These are phyloP conservation scores for Neuroterus valhalla DNA, from an alignment of 1,140 invertebrate species.

Conservation along the genomic window DNA sequence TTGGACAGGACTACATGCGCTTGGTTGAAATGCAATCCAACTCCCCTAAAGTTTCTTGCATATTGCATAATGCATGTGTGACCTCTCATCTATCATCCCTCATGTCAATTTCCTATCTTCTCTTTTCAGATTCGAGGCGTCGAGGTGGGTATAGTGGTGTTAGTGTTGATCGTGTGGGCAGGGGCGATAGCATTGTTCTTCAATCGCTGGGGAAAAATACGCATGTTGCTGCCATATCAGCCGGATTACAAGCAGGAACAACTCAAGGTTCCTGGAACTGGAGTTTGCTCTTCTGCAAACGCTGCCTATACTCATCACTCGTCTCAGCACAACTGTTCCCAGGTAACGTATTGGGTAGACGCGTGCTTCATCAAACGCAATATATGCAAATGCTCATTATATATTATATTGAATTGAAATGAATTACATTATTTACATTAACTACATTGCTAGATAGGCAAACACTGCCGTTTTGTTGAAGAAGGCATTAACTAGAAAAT, in stretches of 20 bases:
- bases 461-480: too few species aligned
- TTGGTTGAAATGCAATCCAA: too few species aligned
- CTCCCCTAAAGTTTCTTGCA: too few species aligned
- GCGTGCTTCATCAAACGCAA: too few species aligned
- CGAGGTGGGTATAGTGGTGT: constrained; percentile 89
- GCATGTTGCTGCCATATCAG: constrained; percentile 93
- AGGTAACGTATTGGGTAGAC: constrained; percentile 70
- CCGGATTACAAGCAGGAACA: constrained; percentile 90
- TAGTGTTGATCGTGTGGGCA: constrained; percentile 91
- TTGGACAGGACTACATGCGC: too few species aligned
- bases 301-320: constrained; percentile 69
- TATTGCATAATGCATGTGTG: too few species aligned
- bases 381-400: too few species aligned
- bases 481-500: too few species aligned
- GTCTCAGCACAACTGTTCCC: constrained; percentile 77
- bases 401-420: too few species aligned
- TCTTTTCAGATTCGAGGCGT: constrained; percentile 85
- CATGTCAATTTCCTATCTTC: not conserved
- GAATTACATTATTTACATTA: too few species aligned
- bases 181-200: constrained; percentile 92
- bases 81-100: too few species aligned
- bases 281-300: constrained; percentile 80
- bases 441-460: too few species aligned
- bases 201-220: constrained; percentile 94
- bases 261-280: constrained; percentile 86